Base-by-base conservation (phyloP, 2,888 invertebrate species). In the Onchidella celtica region DNA sequence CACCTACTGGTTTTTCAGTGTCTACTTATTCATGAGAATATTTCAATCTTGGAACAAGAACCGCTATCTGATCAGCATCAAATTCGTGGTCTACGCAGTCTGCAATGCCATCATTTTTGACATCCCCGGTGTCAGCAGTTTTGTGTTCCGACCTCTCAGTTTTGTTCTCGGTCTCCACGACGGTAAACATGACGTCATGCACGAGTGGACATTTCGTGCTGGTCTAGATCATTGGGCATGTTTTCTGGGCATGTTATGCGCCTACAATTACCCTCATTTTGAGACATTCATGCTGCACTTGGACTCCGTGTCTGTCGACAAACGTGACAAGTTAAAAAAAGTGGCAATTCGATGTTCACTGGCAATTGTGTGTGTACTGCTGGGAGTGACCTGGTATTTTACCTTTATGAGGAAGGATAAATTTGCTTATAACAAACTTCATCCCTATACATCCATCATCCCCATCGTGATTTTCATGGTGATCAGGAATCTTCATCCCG, bases 181-280 rank as follows among this genome's bases (percentile, higher is more conserved):
- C 59, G 85, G 81, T 4, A 81, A 83, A 2, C 74, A 74, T 24
- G 84, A 84, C 55, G 55, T 85, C 1, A 86, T 89, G 87, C 89
- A 90, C 57, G 90, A 90, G 77, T 90, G 90, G 90, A 76, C 76
- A 14, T 90, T 89, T 82, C 85, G 90, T 1, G 86, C 86, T 0
- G 89, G 89, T 0, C 84, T 90, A 4, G 90, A 90, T 81, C 90
- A 89, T 70, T 90, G 90, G 90, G 89, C 87, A 0, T 89, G 89
- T 68, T 86, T 90, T 38, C 61, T 87, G 17, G 90, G 90, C 0
- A 90, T 90, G 90, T 72, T 90, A 2, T 90, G 89, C 74, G 90
- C 90, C 17, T 90, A 90, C 74, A 90, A 89, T 79, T 90, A 90
- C 75, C 90, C 88, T n/a, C 85, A 89, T 77, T 88, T 88, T 69